Evolutionary conservation across 2,888 invertebrate genomes (phyloP), one percentile per base, ranked within the genome.

Genomic region (Catocala sponsa): DNA sequence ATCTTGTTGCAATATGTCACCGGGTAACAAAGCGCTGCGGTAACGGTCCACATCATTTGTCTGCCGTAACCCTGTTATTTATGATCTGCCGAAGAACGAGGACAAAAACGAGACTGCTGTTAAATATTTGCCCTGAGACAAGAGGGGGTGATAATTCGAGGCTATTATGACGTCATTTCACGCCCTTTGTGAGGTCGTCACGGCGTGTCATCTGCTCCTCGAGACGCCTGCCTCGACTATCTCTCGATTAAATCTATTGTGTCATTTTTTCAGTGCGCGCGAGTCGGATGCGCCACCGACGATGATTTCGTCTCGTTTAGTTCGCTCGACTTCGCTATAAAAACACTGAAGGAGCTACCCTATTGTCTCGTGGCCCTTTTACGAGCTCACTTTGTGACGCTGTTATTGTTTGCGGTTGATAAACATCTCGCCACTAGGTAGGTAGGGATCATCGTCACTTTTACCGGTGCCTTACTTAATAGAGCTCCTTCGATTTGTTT

Each of bases 91-190:
- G 85, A 90, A 91, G 90, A 91, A 90, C 81, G 84, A 89, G 90
- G 83, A 92, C 87, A 93, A 92, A 93, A 93, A 92, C 89, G 82
- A 87, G 85, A 88, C 84, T 91, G 91, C 86, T 90, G 92, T 92
- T 94, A 94, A 94, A 94, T 94, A 94, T 94, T 94, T 94, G 91
- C 90, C 89, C 83, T 92, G 92, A 94, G 94, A 94, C 94, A 94
- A 92, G 93, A 93, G 92, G 91, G 92, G 85, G 91, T 87, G 94
- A 94, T 94, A 94, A 94, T 94, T 93, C 94, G 94, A 92, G 86
- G 91, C 91, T 92, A 94, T 94, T 94, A 94, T 94, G 94, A 94
- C 94, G 94, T 94, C 93, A 94, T 89, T 94, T 94, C 91, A 91
- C 94, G 93, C 93, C 93, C 87, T 93, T 94, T 94, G 94, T 94